Percentiles rank a stretch among this genome's conserved stretches.
These are phyloP conservation scores for Dasypolia templi DNA, from an alignment of 2,888 invertebrate genomes.

Conservation along the genomic window DNA sequence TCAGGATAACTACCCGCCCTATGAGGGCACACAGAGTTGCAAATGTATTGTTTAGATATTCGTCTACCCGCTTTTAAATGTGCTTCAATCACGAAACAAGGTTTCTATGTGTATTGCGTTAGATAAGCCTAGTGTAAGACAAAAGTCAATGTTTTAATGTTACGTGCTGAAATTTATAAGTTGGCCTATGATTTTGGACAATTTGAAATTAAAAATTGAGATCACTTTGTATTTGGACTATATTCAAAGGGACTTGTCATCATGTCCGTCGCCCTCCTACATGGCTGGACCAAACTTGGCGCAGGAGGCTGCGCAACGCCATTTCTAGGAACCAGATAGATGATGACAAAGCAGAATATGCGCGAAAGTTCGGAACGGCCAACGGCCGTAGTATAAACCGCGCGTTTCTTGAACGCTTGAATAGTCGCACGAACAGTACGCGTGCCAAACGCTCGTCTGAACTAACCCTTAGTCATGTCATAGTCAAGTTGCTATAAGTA, in stretches of 20 bases:
- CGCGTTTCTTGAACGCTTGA: not conserved
- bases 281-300: not conserved
- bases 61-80: slow-evolving; percentile 46
- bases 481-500: slow-evolving; percentile 61
- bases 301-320: not conserved
- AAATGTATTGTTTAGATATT: slow-evolving; percentile 29
- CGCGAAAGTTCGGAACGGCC: not conserved
- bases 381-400: not conserved
- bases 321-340: too few relatives aligned
- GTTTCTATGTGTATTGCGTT: slow-evolving; percentile 58
- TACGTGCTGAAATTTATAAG: slow-evolving; percentile 46
- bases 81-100: slow-evolving; percentile 55
- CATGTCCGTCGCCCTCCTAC: not conserved
- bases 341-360: not conserved
- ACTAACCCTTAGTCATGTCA: slow-evolving; percentile 49
- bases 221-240: slow-evolving; percentile 37
- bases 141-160: slow-evolving; percentile 51
- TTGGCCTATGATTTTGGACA: slow-evolving; percentile 37
- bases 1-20: slow-evolving; percentile 1
- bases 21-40: slow-evolving; percentile 45
- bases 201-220: slow-evolving; percentile 25
- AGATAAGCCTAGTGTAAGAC: slow-evolving; percentile 58
- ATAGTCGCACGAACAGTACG: not conserved
- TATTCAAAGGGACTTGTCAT: slow-evolving; percentile 14
- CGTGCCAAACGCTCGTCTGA: slow-evolving; percentile 1